phyloP scores from a whole-genome alignment of 2,113 vertebrate genomes.

The Leucosticte australis region DNA sequence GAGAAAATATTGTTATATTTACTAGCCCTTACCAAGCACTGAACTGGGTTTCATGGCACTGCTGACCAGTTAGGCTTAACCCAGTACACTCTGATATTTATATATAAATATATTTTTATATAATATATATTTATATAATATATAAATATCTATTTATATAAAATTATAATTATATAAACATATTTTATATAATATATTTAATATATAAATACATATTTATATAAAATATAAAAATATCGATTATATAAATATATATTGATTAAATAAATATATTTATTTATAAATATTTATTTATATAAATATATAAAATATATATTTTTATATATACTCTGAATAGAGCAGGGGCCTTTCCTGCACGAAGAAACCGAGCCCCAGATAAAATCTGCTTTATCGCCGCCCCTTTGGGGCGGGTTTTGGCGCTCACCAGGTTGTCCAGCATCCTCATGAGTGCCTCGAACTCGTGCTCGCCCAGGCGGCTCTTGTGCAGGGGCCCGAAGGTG shows the following conservation, averaged over 20 bases:
- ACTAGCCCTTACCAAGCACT: background rate
- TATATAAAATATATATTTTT: too few relatives aligned
- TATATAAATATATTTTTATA: too few relatives aligned
- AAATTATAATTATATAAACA: too few relatives aligned
- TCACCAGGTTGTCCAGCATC: constrained; percentile 93
- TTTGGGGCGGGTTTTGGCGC: rapidly evolving
- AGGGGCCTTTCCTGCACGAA: background rate
- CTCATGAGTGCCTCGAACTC: constrained; percentile 98
- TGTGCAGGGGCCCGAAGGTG: constrained; percentile 94
- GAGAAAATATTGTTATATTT: background rate
- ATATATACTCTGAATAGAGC: background rate
- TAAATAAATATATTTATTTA: too few relatives aligned
- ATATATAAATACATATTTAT: too few relatives aligned
- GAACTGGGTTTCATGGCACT: background rate
- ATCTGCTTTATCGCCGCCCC: rapidly evolving
- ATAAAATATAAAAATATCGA: too few relatives aligned
- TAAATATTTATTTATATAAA: too few relatives aligned
- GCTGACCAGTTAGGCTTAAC: background rate
- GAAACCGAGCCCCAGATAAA: background rate
- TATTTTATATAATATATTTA: too few relatives aligned
- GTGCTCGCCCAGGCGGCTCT: constrained; percentile 90
- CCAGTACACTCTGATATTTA: background rate
- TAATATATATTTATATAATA: too few relatives aligned
- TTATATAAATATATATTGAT: too few relatives aligned
- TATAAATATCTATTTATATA: too few relatives aligned